These are phyloP conservation scores for Hiodon tergisus DNA, from an alignment of 2,113 vertebrate genomes.

Conservation along the genomic window DNA sequence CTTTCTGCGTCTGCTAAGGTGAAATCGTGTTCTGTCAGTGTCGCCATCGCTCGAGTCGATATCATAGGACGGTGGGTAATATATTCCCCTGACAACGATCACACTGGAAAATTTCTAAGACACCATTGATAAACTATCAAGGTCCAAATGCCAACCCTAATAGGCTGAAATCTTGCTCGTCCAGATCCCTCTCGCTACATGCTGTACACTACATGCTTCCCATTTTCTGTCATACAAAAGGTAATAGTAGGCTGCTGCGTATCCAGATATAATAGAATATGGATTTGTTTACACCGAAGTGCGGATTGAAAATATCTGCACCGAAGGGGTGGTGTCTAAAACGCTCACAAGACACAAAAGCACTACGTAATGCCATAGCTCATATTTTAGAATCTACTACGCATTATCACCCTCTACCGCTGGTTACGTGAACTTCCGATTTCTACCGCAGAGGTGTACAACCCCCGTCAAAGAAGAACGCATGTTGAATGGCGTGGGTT, in stretches of 20 bases:
- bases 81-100: constrained; percentile 38
- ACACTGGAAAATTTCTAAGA: constrained; percentile 22
- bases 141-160: constrained; percentile 18
- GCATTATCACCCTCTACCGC: constrained; percentile 42
- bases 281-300: constrained; percentile 56
- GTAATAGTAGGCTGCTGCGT: neutral
- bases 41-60: constrained; percentile 55
- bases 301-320: constrained; percentile 36
- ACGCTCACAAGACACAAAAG: constrained; percentile 51
- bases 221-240: neutral
- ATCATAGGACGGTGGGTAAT: constrained; percentile 26
- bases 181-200: constrained; percentile 32
- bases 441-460: neutral
- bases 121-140: constrained; percentile 29
- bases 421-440: neutral
- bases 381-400: neutral
- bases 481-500: no score
- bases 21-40: constrained; percentile 66
- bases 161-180: constrained; percentile 3
- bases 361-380: constrained; percentile 58
- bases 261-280: constrained; percentile 16
- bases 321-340: constrained; percentile 57
- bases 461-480: neutral
- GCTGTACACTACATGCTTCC: neutral
- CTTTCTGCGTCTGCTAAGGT: constrained; percentile 59